phyloP scores from a whole-genome alignment of 2,113 vertebrate species.

The Paratilapia polleni region DNA sequence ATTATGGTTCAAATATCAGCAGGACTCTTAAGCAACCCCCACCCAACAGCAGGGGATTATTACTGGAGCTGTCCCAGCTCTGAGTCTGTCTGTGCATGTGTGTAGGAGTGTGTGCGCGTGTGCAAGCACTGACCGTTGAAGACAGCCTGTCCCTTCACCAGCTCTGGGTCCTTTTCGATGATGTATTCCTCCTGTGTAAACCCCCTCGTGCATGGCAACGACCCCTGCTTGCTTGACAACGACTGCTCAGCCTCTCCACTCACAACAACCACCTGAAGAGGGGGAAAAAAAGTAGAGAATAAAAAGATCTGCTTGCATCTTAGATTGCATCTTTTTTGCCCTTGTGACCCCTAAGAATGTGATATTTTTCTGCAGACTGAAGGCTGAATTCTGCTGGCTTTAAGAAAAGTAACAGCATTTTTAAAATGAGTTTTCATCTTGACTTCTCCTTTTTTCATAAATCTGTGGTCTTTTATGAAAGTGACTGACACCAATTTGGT shows the following conservation, averaged over 20 bases:
- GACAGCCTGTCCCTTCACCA: conserved; percentile 64
- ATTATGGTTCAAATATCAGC: conserved; percentile 55
- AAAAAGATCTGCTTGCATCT: not conserved
- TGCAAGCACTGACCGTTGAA: conserved; percentile 61
- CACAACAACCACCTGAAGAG: conserved; percentile 38
- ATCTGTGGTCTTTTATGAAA: not conserved
- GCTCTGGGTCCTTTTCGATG: conserved; percentile 44
- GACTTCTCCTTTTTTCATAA: not conserved
- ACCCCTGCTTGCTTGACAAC: conserved; percentile 25
- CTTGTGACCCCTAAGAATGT: not conserved
- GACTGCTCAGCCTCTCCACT: not conserved
- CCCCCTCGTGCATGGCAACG: conserved; percentile 55
- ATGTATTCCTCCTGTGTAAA: conserved; percentile 68
- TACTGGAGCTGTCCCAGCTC: conserved; percentile 25
- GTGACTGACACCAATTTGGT: not conserved
- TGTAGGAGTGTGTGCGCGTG: not conserved
- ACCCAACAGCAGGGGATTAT: conserved; percentile 61
- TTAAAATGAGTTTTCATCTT: not conserved
- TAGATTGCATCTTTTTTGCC: not conserved
- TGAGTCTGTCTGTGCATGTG: too few relatives aligned
- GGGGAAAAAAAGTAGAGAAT: not conserved
- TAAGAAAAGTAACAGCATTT: not conserved
- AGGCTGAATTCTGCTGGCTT: not conserved
- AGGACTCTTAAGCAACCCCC: conserved; percentile 53
- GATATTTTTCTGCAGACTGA: not conserved